Base-by-base conservation (phyloP, 2,888 invertebrate genomes). In the Antheraea assamensis region DNA sequence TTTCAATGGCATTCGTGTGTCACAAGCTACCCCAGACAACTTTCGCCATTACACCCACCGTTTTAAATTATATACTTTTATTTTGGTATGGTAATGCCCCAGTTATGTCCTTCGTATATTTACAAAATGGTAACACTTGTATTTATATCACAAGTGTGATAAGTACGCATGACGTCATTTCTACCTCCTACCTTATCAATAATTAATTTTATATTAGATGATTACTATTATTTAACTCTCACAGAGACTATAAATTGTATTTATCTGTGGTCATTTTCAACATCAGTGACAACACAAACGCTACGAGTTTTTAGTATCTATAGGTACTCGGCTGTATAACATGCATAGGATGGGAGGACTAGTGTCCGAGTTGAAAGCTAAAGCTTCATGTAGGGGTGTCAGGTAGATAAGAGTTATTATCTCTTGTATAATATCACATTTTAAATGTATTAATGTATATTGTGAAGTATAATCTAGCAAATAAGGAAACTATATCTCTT, bases 281-380 rank as follows among this genome's bases (percentile, higher is more conserved):
- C 68, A 31, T 31, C 21, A 68, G 10, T 68, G 35, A 10, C n/a
- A n/a, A 68, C 35, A 68, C 3, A 68, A n/a, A 68, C 24, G 35
- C 31, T 68, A 21, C 10, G n/a, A 68, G 35, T 35, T 2, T 24
- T 21, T 68, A 82, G 82, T 84, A 82, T n/a, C n/a, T n/a, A n/a
- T 79, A 58, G 58, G n/a, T n/a, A 81, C 81, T 80, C 78, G 81
- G 84, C 82, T 85, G 82, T 86, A 79, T 85, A 80, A 35, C 85
- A 79, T 70, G 87, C 87, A 88, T 76, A 81, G 81, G 88, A 88
- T 86, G 85, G 89, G 90, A 85, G 89, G 90, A 88, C 81, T 81
- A 82, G 86, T 87, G 90, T 90, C 89, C 88, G 87, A 90, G 90
- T 90, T 91, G 80, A 77, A 84, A 90, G 92, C 89, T 70, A 90